Percentiles rank a stretch among this genome's conserved stretches.
Conservation (phyloP, 2,797 vertebrate species). For the Cynopterus sphinx region DNA sequence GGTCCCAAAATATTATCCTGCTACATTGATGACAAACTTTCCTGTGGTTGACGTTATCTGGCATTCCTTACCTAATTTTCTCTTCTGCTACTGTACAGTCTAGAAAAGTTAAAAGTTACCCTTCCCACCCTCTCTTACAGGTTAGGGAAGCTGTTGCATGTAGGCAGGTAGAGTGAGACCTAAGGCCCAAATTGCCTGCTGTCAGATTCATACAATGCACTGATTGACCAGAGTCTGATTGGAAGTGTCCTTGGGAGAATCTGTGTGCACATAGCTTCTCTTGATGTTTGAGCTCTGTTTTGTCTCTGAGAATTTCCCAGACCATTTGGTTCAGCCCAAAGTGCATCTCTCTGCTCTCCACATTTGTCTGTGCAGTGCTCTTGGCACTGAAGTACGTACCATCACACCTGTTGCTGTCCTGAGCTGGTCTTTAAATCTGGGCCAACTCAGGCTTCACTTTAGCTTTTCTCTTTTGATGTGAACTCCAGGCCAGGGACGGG, state of each 20-base stretch:
- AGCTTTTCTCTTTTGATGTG: not conserved
- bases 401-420: not conserved
- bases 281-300: not conserved
- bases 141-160: not conserved
- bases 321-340: not conserved
- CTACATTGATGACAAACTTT: not conserved
- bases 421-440: conserved; percentile 45
- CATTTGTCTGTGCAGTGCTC: not conserved
- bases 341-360: conserved; percentile 7
- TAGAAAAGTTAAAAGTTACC: not conserved
- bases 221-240: not conserved
- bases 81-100: not conserved
- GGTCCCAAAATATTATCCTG: not conserved
- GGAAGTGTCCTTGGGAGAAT: not conserved
- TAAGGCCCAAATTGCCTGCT: not conserved
- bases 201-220: not conserved
- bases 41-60: not conserved
- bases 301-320: conserved; percentile 46
- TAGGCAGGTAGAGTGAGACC: not conserved
- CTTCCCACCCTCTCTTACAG: not conserved
- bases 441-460: not conserved
- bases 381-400: not conserved
- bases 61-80: not conserved
- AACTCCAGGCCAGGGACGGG: not conserved
- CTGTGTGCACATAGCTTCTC: not conserved